Evolutionary conservation across 2,113 vertebrate genomes (phyloP).

Genomic region (Ctenomys sociabilis): DNA sequence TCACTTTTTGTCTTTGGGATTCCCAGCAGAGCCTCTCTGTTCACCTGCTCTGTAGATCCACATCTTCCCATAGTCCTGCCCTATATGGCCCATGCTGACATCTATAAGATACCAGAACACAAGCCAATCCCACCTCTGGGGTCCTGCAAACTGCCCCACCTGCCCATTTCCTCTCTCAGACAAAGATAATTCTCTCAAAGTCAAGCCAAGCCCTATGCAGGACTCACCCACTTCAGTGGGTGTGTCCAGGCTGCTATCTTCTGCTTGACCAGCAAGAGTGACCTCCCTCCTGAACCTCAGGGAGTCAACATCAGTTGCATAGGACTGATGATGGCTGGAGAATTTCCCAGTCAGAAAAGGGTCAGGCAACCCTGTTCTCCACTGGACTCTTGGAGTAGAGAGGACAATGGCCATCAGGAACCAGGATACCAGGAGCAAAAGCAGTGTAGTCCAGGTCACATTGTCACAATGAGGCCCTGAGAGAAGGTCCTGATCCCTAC

Average conservation of each 20-base stretch:
- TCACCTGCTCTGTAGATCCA: neutral
- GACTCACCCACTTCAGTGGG: neutral
- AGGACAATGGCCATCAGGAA: accelerated
- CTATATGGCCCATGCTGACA: neutral
- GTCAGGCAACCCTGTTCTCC: accelerated
- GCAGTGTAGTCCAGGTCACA: no score
- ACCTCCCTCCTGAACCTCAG: neutral
- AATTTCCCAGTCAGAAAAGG: accelerated
- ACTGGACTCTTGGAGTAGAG: neutral
- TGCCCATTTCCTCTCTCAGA: accelerated
- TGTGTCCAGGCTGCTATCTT: no score
- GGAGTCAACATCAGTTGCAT: accelerated
- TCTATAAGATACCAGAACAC: accelerated
- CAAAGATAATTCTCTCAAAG: neutral
- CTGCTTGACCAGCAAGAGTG: neutral
- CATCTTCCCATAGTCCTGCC: no score
- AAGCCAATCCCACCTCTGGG: neutral
- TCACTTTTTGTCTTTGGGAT: neutral
- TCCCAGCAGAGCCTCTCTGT: neutral
- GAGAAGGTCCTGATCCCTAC: neutral
- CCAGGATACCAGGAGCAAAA: accelerated
- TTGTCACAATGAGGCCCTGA: neutral
- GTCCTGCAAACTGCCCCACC: neutral
- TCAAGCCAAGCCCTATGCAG: neutral
- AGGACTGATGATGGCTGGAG: neutral